These are phyloP conservation scores for Capitulum mitella DNA, from an alignment of 2,888 invertebrate species.

Conservation along the genomic window DNA sequence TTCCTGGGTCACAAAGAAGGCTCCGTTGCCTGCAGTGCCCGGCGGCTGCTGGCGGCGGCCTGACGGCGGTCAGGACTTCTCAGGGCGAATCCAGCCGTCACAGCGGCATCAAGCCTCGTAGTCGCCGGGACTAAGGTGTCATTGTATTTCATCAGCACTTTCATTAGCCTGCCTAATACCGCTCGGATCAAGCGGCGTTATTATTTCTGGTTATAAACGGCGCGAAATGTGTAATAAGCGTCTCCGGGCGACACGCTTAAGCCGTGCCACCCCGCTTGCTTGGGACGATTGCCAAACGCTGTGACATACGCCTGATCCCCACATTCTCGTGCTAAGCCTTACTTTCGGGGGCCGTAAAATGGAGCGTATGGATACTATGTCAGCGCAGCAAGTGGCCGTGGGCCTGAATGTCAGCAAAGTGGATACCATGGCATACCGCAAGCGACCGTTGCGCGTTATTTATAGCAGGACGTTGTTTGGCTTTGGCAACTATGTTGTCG, in stretches of 20 bases:
- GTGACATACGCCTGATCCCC: neutral
- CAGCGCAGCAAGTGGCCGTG: too few relatives aligned
- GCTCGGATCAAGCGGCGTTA: neutral
- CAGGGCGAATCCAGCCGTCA: neutral
- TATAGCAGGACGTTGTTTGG: too few relatives aligned
- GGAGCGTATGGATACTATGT: too few relatives aligned
- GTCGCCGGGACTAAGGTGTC: neutral
- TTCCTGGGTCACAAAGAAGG: too few relatives aligned
- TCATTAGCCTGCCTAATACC: neutral
- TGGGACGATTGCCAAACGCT: neutral
- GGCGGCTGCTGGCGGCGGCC: too few relatives aligned
- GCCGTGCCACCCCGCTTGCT: neutral
- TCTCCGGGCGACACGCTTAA: neutral
- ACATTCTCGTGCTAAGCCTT: neutral
- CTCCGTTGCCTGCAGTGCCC: too few relatives aligned
- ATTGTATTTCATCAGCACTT: neutral
- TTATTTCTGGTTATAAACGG: neutral
- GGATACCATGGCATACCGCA: too few relatives aligned
- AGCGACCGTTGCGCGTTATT: too few relatives aligned
- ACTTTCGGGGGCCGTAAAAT: neutral
- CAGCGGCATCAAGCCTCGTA: neutral
- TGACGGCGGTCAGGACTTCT: too few relatives aligned
- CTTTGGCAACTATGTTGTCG: too few relatives aligned
- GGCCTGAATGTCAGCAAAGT: too few relatives aligned
- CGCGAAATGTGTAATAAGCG: neutral